Evolutionary conservation across 2,113 vertebrate species (phyloP), one percentile per base, ranked within the genome.

Genomic region (Cheirogaleus medius): DNA sequence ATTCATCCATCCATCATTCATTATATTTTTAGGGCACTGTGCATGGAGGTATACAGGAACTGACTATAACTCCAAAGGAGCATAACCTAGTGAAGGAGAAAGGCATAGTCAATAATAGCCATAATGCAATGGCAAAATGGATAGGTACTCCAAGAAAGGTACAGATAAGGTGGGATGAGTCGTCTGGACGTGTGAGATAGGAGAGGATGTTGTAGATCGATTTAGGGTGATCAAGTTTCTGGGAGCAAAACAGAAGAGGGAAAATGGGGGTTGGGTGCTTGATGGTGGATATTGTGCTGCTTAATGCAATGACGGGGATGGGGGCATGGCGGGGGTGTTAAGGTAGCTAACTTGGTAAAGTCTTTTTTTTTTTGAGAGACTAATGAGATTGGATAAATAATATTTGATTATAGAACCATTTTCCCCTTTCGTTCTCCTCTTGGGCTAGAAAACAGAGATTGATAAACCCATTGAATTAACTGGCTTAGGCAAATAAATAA

Each of bases 391-490:
- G 27, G 15, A 47, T 56, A 49, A 25, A 66, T 39, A 87, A 44
- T 34, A 90, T 94, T 91, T 88, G 60, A 42, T 87, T 63, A 21
- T 7, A 49, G 66, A 73, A 54, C 3, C 13, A 86, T 76, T 77
- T 91, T 94, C 58, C 94, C 27, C 76, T 93, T 93, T 37, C 63
- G 34, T 13, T 95, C 13, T 71, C 56, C 68, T 68, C 52, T 90
- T 88, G 64, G 58, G 80, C 86, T 23, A 87, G 68, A 90, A 91
- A 60, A 74, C 21, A 85, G 32, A 52, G 74, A 71, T 85, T 87
- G 49, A 21, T 78, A 87, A 89, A 49, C 18, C 37, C 78, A 13
- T 42, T 93, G 11, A 95, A 82, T 32, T 60, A 77, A 64, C 44
- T 81, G 29, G 15, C 6, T 81, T 74, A 74, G 44, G 13, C 37